Percentiles rank a stretch among this genome's conserved stretches.
Conservation (phyloP, 1,140 invertebrate species). For the Bombus polaris region DNA sequence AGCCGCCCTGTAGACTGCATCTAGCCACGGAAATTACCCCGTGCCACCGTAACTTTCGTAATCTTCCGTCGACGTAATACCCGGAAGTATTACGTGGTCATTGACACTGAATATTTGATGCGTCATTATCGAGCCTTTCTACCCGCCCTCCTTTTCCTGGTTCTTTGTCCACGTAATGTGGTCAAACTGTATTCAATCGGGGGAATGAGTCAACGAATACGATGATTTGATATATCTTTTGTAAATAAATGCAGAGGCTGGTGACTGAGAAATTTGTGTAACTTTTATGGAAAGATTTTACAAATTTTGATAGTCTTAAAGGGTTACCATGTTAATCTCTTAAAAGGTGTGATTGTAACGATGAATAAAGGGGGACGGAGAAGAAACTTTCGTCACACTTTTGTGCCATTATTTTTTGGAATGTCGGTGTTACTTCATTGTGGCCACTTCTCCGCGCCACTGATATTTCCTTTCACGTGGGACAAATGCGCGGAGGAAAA, state of each 20-base stretch:
- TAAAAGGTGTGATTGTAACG: too few relatives aligned
- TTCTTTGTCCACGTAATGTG: neutral
- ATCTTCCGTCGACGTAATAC: slow-evolving; percentile 2
- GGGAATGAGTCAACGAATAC: neutral
- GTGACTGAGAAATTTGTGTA: too few relatives aligned
- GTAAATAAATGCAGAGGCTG: too few relatives aligned
- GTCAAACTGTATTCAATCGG: neutral
- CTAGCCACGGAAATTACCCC: slow-evolving; percentile 23
- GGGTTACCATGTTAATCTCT: neutral
- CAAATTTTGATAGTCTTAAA: too few relatives aligned
- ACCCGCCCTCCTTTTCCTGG: neutral
- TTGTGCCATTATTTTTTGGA: neutral
- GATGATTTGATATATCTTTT: neutral
- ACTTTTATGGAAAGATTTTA: too few relatives aligned
- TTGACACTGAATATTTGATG: slow-evolving; percentile 12
- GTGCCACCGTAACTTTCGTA: neutral
- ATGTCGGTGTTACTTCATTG: neutral
- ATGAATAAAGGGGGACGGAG: neutral
- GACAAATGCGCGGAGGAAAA: too few relatives aligned
- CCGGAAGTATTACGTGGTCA: slow-evolving; percentile 14
- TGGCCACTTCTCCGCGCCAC: neutral
- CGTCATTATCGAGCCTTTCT: neutral
- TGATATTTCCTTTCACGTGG: neutral
- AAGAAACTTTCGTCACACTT: neutral
- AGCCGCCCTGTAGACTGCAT: slow-evolving; percentile 12